These are phyloP conservation scores for Beris chalybata DNA, from an alignment of 2,888 invertebrate genomes.

Conservation along the genomic window DNA sequence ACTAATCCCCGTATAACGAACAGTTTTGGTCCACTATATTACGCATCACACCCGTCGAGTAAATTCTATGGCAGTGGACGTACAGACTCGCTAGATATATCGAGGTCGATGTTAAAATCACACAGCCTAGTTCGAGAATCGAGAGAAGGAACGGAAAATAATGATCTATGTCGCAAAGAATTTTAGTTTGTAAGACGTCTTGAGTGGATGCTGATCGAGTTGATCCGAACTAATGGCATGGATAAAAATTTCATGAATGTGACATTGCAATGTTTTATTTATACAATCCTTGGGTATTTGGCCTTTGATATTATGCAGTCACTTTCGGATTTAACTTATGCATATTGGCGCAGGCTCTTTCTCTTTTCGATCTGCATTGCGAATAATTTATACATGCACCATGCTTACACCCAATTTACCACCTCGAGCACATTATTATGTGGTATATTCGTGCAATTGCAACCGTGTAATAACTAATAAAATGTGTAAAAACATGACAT, in stretches of 20 bases:
- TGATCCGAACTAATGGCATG: slow-evolving; percentile 27
- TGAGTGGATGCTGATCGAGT: not conserved
- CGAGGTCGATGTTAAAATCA: slow-evolving; percentile 5
- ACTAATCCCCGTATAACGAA: no score
- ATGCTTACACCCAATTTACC: no score
- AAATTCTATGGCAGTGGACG: no score
- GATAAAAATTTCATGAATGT: slow-evolving; percentile 32
- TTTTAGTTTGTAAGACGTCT: slow-evolving; percentile 4
- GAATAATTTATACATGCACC: no score
- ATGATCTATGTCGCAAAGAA: slow-evolving; percentile 33
- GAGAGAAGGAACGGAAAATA: not conserved
- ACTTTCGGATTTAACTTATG: not conserved
- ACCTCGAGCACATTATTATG: no score
- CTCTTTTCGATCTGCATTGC: not conserved
- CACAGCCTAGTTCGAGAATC: no score
- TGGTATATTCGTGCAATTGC: no score
- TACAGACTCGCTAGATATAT: not conserved
- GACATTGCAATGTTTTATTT: slow-evolving; percentile 35
- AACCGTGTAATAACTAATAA: no score
- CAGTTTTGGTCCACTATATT: no score
- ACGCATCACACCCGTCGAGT: no score
- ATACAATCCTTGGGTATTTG: slow-evolving; percentile 1
- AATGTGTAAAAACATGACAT: no score
- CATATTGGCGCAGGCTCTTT: not conserved
- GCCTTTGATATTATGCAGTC: slow-evolving; percentile 18